phyloP scores from a whole-genome alignment of 2,797 vertebrate species.

The Tachyglossus aculeatus region DNA sequence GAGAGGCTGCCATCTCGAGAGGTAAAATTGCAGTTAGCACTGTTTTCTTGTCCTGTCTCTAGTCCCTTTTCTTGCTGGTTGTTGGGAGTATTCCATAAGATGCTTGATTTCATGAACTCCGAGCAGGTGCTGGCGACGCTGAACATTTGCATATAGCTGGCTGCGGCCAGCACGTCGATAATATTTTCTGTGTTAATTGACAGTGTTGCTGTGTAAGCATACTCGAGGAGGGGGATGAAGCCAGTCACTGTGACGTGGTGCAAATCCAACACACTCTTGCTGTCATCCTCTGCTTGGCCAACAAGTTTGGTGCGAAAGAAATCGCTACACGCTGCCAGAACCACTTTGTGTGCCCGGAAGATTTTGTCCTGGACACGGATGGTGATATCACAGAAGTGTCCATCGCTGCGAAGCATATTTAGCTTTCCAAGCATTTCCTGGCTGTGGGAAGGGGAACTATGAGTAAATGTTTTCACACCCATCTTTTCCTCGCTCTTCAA shows the following conservation, averaged over 20 bases:
- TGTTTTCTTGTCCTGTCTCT: constrained; percentile 85
- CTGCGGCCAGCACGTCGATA: constrained; percentile 95
- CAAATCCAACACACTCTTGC: constrained; percentile 90
- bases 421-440: constrained; percentile 95
- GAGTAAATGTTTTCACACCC: constrained; percentile 87
- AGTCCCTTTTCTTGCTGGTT: constrained; percentile 83
- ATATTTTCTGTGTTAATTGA: constrained; percentile 98
- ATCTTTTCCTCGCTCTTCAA: constrained; percentile 72
- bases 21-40: constrained; percentile 85
- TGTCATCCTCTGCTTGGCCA: constrained; percentile 87
- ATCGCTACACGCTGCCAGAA: constrained; percentile 97
- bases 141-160: constrained; percentile 98
- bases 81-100: constrained; percentile 89
- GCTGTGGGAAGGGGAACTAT: constrained; percentile 89
- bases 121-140: constrained; percentile 97
- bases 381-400: constrained; percentile 95
- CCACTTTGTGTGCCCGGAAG: constrained; percentile 97
- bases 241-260: constrained; percentile 93
- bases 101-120: constrained; percentile 99
- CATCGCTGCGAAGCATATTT: constrained; percentile 88
- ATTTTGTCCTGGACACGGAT: constrained; percentile 98
- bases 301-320: constrained; percentile 96
- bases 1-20: constrained; percentile 93
- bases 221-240: constrained; percentile 95
- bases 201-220: constrained; percentile 96